Base-by-base conservation (phyloP, 1,140 invertebrate genomes). In the Mya arenaria region DNA sequence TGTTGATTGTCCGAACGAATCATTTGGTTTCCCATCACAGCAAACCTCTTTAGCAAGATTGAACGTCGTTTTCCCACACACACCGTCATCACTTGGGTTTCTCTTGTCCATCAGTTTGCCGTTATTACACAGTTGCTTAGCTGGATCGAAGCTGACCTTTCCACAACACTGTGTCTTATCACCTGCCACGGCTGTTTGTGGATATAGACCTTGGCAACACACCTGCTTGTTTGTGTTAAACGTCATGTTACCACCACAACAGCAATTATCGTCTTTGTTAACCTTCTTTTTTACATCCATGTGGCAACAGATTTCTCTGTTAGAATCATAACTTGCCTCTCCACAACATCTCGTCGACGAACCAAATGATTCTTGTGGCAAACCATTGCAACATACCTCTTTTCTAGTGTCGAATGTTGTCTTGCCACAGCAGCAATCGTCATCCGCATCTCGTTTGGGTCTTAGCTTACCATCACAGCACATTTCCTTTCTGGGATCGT, bases 361-460 rank as follows among this genome's bases (percentile, higher is more conserved):
- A 17, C 79, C 79, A 62, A 62, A 72, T 37, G 58, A 68, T 28
- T 62, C 39, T 56, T 82, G 68, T 39, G 79, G 79, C 37, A 36
- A 39, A 55, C 69, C 58, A 55, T 73, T 82, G 36, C 79, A 82
- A 52, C 79, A 82, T 6, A 73, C 37, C n/a, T 82, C 41, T 13
- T 52, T 72, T 10, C 32, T 28, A 34, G 79, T 32, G 28, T 73
- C 58, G 32, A 63, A 32, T 37, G 79, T 82, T 36, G 60, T 55
- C 4, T 82, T 66, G 5, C 79, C 79, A 65, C 79, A 82, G 65
- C 79, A 82, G 39, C 68, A 65, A 23, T 82, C 69, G 73, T 82
- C 65, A 30, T 69, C 39, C n/a, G 41, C 52, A 37, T 82, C 34
- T 4, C 13, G 41, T 25, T 82, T 82, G 19, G 39, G 39, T 65